Percentiles rank a stretch among this genome's conserved stretches.
Evolutionary conservation across 2,797 vertebrate genomes (phyloP).

Genomic region (Dermochelys coriacea): DNA sequence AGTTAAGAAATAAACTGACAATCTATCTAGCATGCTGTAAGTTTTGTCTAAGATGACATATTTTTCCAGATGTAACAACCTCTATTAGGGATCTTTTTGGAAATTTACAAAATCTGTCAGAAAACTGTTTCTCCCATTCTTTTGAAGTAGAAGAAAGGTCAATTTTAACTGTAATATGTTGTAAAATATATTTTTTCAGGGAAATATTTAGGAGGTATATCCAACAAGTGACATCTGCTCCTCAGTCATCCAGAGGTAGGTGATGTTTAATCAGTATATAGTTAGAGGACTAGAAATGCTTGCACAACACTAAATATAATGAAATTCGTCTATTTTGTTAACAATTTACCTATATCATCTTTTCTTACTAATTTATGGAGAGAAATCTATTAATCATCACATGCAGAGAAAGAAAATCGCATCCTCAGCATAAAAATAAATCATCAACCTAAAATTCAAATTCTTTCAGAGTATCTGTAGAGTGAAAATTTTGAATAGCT

Average conservation of each 20-base stretch:
- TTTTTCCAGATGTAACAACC: slow-evolving; percentile 66
- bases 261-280: slow-evolving; percentile 50
- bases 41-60: slow-evolving; percentile 66
- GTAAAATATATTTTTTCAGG: slow-evolving; percentile 72
- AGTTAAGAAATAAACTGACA: slow-evolving; percentile 52
- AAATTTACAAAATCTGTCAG: slow-evolving; percentile 66
- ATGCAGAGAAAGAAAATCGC: slow-evolving; percentile 67
- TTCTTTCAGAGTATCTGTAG: slow-evolving; percentile 62
- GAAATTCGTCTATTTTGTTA: slow-evolving; percentile 77
- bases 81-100: slow-evolving; percentile 69
- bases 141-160: slow-evolving; percentile 71
- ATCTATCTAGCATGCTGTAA: slow-evolving; percentile 48
- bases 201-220: slow-evolving; percentile 69
- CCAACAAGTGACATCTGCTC: slow-evolving; percentile 59
- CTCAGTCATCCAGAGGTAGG: slow-evolving; percentile 19
- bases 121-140: slow-evolving; percentile 50
- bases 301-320: slow-evolving; percentile 66
- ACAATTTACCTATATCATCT: slow-evolving; percentile 72
- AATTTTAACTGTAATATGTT: slow-evolving; percentile 72
- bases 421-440: slow-evolving; percentile 82
- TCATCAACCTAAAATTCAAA: slow-evolving; percentile 77
- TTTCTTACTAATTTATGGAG: slow-evolving; percentile 75
- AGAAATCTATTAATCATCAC: slow-evolving; percentile 81
- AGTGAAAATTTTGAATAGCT: slow-evolving; percentile 71
- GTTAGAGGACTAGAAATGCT: slow-evolving; percentile 49